Evolutionary conservation across 2,888 invertebrate genomes (phyloP).

Genomic region (Hypercompe scribonia): DNA sequence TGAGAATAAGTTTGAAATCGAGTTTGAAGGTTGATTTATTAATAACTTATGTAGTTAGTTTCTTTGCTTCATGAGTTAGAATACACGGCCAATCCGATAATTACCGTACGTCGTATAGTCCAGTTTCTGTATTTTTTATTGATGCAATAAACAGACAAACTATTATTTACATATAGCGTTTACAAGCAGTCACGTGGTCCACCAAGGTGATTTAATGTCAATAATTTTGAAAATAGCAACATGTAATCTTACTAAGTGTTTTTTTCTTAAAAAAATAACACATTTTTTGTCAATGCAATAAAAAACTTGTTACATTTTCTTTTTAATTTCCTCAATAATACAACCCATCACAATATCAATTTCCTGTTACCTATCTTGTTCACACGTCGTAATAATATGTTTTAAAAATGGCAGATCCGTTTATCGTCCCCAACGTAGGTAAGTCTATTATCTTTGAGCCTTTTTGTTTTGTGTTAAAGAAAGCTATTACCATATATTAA

Average conservation of each 20-base stretch:
- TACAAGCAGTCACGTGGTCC: too few species aligned
- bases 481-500: neutral
- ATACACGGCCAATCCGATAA: too few species aligned
- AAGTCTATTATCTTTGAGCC: neutral
- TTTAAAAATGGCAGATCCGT: neutral
- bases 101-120: too few species aligned
- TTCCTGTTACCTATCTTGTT: neutral
- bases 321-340: constrained; percentile 1
- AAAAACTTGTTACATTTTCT: neutral
- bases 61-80: too few species aligned
- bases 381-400: neutral
- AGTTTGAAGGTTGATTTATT: too few species aligned
- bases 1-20: too few species aligned
- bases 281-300: neutral
- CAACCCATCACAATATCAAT: constrained; percentile 1
- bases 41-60: too few species aligned
- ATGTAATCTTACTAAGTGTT: neutral
- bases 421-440: neutral
- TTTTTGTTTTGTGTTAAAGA: neutral
- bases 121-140: too few species aligned
- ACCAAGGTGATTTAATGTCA: too few species aligned
- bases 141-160: too few species aligned
- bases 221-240: neutral
- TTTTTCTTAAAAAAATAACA: neutral
- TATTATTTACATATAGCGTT: too few species aligned